phyloP scores from a whole-genome alignment of 92 coral and sea anemone genomes.

The Phenganax subtilis region DNA sequence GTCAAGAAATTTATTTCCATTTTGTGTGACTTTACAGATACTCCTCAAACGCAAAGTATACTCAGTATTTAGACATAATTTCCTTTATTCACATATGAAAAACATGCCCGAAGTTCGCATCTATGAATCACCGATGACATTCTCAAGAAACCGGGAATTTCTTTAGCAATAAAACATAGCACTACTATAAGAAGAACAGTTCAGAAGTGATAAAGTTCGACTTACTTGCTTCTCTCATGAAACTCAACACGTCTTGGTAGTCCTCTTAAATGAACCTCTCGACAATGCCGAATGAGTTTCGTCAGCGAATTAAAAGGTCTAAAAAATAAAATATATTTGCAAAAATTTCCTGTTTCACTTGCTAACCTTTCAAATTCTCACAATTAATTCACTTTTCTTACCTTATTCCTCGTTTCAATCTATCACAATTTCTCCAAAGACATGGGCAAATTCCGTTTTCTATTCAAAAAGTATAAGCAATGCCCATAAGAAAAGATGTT shows the following conservation, averaged over 20 bases:
- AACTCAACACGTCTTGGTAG: slow-evolving; percentile 72
- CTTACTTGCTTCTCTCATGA: slow-evolving; percentile 93
- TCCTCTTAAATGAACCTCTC: slow-evolving; percentile 89
- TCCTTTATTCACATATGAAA: too few species aligned
- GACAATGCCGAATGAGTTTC: slow-evolving; percentile 90
- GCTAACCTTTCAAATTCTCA: not conserved
- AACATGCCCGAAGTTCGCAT: too few species aligned
- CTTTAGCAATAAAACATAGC: too few species aligned
- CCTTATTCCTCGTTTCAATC: slow-evolving; percentile 72
- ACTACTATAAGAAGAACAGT: too few species aligned
- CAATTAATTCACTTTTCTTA: slow-evolving; percentile 18
- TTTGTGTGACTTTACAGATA: not conserved
- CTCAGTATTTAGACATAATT: too few species aligned
- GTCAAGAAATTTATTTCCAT: not conserved
- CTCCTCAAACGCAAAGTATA: not conserved
- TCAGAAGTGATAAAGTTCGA: not conserved
- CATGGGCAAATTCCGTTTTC: slow-evolving; percentile 93
- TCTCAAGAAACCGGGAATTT: too few species aligned
- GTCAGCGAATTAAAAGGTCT: slow-evolving; percentile 89
- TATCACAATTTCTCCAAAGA: slow-evolving; percentile 82
- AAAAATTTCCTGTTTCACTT: not conserved
- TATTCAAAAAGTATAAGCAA: slow-evolving; percentile 4
- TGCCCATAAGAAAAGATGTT: not conserved
- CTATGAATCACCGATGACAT: too few species aligned
- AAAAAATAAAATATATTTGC: not conserved